Conservation (phyloP, 2,888 invertebrate genomes). For the Shargacucullia verbasci region DNA sequence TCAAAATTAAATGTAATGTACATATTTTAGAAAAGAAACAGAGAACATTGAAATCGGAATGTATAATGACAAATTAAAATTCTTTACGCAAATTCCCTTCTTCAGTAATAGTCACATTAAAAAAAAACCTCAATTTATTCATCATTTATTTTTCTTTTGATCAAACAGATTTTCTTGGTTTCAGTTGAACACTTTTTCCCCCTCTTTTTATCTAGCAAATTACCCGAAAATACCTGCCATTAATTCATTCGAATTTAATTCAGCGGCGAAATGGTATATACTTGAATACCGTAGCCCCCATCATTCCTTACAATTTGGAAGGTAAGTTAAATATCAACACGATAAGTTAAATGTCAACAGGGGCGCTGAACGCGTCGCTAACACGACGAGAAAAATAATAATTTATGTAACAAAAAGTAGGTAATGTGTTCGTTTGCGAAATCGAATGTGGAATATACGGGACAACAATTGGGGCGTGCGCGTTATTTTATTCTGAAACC, state of each 20-base stretch:
- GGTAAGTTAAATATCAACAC: slow-evolving; percentile 41
- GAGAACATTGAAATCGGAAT: no score
- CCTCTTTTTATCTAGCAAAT: slow-evolving; percentile 18
- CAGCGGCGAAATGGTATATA: slow-evolving; percentile 11
- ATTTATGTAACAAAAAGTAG: slow-evolving; percentile 27
- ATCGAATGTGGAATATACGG: slow-evolving; percentile 16
- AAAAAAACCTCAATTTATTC: no score
- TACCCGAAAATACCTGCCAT: slow-evolving; percentile 23
- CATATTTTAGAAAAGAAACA: no score
- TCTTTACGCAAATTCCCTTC: no score
- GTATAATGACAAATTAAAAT: no score
- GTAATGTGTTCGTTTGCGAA: slow-evolving; percentile 31
- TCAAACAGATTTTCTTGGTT: no score
- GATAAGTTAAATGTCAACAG: slow-evolving; percentile 38
- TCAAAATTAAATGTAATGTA: no score
- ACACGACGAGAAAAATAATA: slow-evolving; percentile 20
- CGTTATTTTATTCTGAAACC: neutral
- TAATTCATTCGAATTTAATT: slow-evolving; percentile 36
- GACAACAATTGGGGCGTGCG: neutral
- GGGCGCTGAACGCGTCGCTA: slow-evolving; percentile 14
- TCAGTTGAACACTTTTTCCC: neutral
- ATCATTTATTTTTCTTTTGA: no score
- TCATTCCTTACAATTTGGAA: slow-evolving; percentile 30
- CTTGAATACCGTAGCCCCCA: slow-evolving; percentile 28
- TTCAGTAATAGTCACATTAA: no score